phyloP scores from a whole-genome alignment of 2,888 invertebrate species.

The Drosophila acutilabella region DNA sequence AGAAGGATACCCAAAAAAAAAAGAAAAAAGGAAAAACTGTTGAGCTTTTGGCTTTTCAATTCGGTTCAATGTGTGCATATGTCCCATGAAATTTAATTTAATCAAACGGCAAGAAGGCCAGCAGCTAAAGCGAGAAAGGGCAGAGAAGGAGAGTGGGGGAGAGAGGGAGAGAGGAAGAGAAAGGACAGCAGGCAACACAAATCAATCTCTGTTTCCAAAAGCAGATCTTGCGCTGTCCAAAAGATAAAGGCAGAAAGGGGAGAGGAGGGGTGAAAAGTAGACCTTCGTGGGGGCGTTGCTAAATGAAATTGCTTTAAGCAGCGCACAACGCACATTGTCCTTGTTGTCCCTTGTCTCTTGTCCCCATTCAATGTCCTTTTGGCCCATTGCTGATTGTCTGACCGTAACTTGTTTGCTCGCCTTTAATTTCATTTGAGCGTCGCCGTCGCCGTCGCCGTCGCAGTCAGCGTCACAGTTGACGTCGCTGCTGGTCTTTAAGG shows the following conservation, averaged over 20 bases:
- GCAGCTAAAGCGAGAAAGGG: constrained; percentile 6
- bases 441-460: constrained; percentile 35
- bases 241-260: constrained; percentile 3
- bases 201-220: constrained; percentile 81
- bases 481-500: constrained; percentile 59
- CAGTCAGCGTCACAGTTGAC: constrained; percentile 16
- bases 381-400: constrained; percentile 75
- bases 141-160: not conserved
- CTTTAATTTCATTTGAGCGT: constrained; percentile 82
- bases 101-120: constrained; percentile 81
- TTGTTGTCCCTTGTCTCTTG: constrained; percentile 51
- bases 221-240: constrained; percentile 38
- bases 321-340: constrained; percentile 59
- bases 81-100: constrained; percentile 83
- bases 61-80: constrained; percentile 74
- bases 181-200: constrained; percentile 68
- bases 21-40: constrained; percentile 5
- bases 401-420: constrained; percentile 83
- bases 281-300: constrained; percentile 49
- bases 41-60: constrained; percentile 39
- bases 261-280: constrained; percentile 18
- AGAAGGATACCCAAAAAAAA: constrained; percentile 11
- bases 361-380: constrained; percentile 74
- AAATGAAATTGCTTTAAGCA: constrained; percentile 79
- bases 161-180: not conserved